Evolutionary conservation across 2,888 invertebrate species (phyloP), one percentile per base, ranked within the genome.

Genomic region (Odontocerum albicorne): DNA sequence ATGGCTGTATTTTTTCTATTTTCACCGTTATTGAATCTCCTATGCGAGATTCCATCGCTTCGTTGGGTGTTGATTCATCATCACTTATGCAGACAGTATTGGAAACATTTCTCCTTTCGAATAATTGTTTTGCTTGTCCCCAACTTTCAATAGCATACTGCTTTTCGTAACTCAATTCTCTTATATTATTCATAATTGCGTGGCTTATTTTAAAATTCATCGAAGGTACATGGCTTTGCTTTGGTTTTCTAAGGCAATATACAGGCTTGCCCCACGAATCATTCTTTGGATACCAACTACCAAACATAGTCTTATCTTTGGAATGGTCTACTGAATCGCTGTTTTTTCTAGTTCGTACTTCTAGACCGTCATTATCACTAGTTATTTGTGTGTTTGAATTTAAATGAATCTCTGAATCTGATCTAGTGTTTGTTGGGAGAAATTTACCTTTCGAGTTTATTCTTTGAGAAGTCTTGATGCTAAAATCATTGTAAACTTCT

Each of bases 81-180:
- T 61, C 61, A 21, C 59, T 61, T 8, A 61, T 57, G 15, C 35
- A 54, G 4, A 60, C 54, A 21, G 69, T 66, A 2, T 70, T 65
- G 33, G 68, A 66, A 55, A 70, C 67, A 40, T 72, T 66, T 52
- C 66, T 70, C 49, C 66, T 66, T 20, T 69, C 63, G 60, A 71
- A 74, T 1, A 68, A 65, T 43, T 70, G 63, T 65, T 77, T 77
- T 2, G 70, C 64, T 42, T 74, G 71, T 1, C 67, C 53, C 77
- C 77, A 77, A 63, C 66, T 71, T 3, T 67, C 59, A 38, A 65
- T 70, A 4, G 42, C 60, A 55, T 13, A 57, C 19, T 57, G 32
- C 12, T 38, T 39, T 22, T 55, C 50, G 22, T 40, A 49, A 22
- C 58, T 58, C 22, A 61, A 43, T 31, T 61, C 45, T 38, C 51